These are phyloP conservation scores for Aepyceros melampus DNA, from an alignment of 2,113 vertebrate species.

Conservation along the genomic window DNA sequence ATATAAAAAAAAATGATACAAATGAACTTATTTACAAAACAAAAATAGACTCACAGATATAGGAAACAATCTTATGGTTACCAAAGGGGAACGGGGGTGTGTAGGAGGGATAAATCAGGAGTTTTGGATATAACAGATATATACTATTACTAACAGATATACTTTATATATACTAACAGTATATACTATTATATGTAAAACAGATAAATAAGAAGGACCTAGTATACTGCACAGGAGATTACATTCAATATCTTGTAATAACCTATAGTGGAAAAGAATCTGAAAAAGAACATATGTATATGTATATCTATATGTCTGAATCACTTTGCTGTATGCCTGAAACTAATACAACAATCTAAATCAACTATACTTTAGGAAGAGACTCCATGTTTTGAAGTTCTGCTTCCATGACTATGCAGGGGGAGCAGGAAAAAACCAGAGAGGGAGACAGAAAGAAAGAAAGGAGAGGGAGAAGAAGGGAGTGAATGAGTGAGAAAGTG, in stretches of 20 bases:
- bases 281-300: background rate
- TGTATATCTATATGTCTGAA: background rate
- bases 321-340: background rate
- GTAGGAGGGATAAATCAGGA: background rate
- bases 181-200: background rate
- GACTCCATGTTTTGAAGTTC: background rate
- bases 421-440: too few relatives aligned
- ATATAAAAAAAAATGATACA: background rate
- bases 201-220: background rate
- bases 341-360: background rate
- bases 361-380: background rate
- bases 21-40: background rate
- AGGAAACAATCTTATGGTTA: background rate
- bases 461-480: background rate
- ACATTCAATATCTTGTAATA: background rate
- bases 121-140: background rate
- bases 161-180: too few relatives aligned
- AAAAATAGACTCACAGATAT: background rate
- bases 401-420: background rate
- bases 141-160: too few relatives aligned
- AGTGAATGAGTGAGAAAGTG: background rate
- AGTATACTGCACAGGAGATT: background rate
- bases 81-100: background rate
- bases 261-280: background rate
- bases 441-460: too few relatives aligned